Base-by-base conservation (phyloP, 1,140 invertebrate species). In the Lucilia sericata region DNA sequence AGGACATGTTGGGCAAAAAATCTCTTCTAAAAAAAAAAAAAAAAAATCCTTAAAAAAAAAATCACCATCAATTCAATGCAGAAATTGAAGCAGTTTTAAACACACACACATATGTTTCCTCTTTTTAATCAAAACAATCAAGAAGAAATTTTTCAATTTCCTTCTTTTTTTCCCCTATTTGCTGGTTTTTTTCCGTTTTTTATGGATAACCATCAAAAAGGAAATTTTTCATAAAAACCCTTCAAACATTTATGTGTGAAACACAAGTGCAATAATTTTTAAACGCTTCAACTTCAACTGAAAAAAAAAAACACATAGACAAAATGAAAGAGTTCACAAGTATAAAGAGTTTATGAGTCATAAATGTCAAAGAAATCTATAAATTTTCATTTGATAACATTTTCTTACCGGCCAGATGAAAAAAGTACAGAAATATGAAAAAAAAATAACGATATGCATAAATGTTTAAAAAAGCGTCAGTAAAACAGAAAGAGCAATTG, bases 121-220 rank as follows among this genome's bases (percentile, higher is more conserved):
- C n/a, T 60, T 60, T 60, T 60, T n/a, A 60, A 60, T 60, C 55
- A 60, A 60, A 60, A 60, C 55, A 60, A 60, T n/a, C 55, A 60
- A 60, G 51, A 60, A 60, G n/a, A 60, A n/a, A n/a, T 60, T 60
- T n/a, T 60, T 17, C 55, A 60, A n/a, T 60, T 60, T 60, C 55
- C 13, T 60, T 55, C 17, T 55, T n/a, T 60, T n/a, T 60, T 60
- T 60, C n/a, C 17, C 10, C 25, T 30, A 10, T 55, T 55, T 60
- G 55, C 13, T 60, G 42, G 5, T 42, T 2, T 42, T 42, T 42
- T 42, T 42, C 10, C 42, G 42, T 42, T 42, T 42, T 42, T 42
- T 42, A 42, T 42, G 42, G 42, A 42, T 8, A 42, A 42, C 42
- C 42, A 42, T 42, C 42, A 42, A 42, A 30, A 42, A 42, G 42